Percentiles rank a stretch among this genome's conserved stretches.
Evolutionary conservation across 1,140 invertebrate genomes (phyloP).

Genomic region (Macrobrachium nipponense): DNA sequence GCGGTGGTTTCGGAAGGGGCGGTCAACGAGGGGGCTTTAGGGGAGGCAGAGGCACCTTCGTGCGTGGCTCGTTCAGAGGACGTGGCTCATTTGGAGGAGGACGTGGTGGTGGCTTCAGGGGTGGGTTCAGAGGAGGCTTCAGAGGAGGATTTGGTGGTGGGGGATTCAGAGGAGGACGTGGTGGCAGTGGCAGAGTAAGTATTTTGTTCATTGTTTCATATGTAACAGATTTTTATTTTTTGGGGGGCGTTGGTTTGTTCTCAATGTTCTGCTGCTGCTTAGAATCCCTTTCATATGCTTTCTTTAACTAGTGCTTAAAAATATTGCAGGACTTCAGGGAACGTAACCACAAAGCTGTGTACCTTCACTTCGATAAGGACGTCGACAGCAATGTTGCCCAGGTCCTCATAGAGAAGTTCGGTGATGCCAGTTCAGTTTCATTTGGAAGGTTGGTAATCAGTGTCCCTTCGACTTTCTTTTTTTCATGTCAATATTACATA

Average conservation of each 20-base stretch:
- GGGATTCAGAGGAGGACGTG: too few species aligned
- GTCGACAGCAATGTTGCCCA: not conserved
- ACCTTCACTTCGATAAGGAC: not conserved
- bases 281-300: too few species aligned
- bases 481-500: too few species aligned
- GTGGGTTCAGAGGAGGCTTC: not conserved
- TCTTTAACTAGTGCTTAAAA: too few species aligned
- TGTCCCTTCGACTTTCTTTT: not conserved
- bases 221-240: too few species aligned
- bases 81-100: not conserved
- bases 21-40: not conserved
- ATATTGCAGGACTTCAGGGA: not conserved
- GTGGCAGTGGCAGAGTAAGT: not conserved
- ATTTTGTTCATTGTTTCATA: too few species aligned
- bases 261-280: too few species aligned
- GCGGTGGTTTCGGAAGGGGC: too few species aligned
- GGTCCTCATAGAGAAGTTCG: not conserved
- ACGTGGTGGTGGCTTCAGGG: not conserved
- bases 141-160: slow-evolving; percentile 8
- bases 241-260: too few species aligned
- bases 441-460: slow-evolving; percentile 13
- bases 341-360: not conserved
- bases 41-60: slow-evolving; percentile 3
- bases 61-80: not conserved
- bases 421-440: not conserved